phyloP scores from a whole-genome alignment of 2,797 vertebrate species.

The Sebastes minor region DNA sequence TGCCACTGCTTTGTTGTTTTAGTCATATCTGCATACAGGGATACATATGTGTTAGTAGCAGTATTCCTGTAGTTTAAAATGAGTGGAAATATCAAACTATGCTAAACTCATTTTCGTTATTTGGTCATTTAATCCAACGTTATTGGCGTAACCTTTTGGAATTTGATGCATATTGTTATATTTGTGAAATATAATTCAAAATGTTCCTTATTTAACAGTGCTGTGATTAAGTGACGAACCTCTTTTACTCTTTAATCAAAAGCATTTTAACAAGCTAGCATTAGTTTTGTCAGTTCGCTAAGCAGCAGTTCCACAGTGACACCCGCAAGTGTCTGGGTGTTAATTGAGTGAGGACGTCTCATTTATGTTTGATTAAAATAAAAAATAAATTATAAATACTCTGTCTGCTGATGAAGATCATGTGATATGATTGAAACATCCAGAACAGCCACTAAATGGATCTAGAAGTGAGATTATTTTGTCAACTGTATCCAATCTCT shows the following conservation, averaged over 20 bases:
- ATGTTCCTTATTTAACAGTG: neutral
- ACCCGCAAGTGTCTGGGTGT: neutral
- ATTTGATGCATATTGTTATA: neutral
- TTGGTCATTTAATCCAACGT: neutral
- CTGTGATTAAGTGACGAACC: neutral
- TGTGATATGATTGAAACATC: constrained; percentile 1
- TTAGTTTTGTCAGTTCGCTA: neutral
- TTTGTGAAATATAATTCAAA: neutral
- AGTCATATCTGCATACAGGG: neutral
- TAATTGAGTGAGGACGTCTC: neutral
- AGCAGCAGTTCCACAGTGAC: neutral
- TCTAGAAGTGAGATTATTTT: neutral
- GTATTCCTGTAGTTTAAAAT: neutral
- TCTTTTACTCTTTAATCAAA: neutral
- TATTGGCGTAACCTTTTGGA: neutral
- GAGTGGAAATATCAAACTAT: neutral
- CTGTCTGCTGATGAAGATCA: neutral
- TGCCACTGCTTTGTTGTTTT: neutral
- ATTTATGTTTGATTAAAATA: neutral
- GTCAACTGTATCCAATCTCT: neutral
- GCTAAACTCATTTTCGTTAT: neutral
- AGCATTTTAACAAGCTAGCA: neutral
- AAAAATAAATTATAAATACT: neutral
- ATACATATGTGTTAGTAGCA: neutral
- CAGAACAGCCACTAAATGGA: constrained; percentile 1